Conservation (phyloP, 2,888 invertebrate genomes). For the Boloria euphrosyne region DNA sequence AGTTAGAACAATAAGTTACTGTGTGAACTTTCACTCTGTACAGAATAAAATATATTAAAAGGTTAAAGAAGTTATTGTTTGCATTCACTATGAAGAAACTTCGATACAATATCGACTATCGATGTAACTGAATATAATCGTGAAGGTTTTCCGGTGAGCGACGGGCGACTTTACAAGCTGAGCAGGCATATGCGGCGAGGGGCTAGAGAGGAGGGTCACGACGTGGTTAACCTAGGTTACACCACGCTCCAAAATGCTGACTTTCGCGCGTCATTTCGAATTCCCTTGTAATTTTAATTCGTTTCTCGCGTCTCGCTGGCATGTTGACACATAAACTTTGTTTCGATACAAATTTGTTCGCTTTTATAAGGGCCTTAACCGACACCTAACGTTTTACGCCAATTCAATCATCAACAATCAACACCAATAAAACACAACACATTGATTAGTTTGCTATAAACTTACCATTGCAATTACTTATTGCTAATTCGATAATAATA, state of each 20-base stretch:
- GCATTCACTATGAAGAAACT: slow-evolving; percentile 31
- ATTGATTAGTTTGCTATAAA: background rate
- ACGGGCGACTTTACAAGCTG: slow-evolving; percentile 40
- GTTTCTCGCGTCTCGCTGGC: slow-evolving; percentile 15
- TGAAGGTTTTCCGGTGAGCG: slow-evolving; percentile 49
- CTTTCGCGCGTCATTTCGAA: slow-evolving; percentile 51
- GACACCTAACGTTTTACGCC: too few relatives aligned
- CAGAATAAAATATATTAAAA: slow-evolving; percentile 30
- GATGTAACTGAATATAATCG: slow-evolving; percentile 46
- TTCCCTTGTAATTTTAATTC: slow-evolving; percentile 34
- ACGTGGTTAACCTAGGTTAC: slow-evolving; percentile 71
- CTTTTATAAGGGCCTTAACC: background rate
- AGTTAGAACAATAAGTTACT: slow-evolving; percentile 15
- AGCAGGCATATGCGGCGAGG: slow-evolving; percentile 40
- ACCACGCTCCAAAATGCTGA: slow-evolving; percentile 55
- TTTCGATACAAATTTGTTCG: slow-evolving; percentile 12
- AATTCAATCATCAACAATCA: too few relatives aligned
- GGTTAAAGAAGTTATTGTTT: slow-evolving; percentile 36
- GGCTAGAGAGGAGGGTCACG: slow-evolving; percentile 58
- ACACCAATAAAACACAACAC: background rate
- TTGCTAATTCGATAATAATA: background rate
- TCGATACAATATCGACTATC: slow-evolving; percentile 42
- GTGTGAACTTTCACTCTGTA: slow-evolving; percentile 26
- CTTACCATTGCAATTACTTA: background rate
- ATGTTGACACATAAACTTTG: slow-evolving; percentile 26